Conservation (phyloP, 2,797 vertebrate species). For the Pseudochirops corinnae region DNA sequence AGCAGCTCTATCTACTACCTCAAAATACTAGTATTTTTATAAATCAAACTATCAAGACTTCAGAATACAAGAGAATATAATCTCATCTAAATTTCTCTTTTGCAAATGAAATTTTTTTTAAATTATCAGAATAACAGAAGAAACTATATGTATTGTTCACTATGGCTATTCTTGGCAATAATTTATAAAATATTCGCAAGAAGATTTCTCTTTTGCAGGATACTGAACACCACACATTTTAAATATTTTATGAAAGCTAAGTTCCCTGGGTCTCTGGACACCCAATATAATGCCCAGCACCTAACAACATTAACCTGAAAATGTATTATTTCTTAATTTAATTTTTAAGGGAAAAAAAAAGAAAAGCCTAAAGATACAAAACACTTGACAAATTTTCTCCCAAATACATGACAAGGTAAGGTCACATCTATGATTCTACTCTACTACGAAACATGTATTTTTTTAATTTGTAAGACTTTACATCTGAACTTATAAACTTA, state of each 20-base stretch:
- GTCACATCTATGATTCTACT: background rate
- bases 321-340: constrained; percentile 32
- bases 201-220: background rate
- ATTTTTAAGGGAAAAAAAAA: constrained; percentile 3
- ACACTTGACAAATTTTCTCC: constrained; percentile 51
- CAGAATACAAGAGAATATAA: constrained; percentile 18
- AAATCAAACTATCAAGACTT: constrained; percentile 35
- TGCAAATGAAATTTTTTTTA: constrained; percentile 69
- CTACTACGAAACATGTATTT: background rate
- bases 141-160: background rate
- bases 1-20: background rate
- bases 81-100: constrained; percentile 62
- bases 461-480: background rate
- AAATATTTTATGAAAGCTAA: background rate
- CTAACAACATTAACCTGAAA: constrained; percentile 17
- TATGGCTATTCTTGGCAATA: background rate
- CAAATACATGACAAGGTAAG: constrained; percentile 30
- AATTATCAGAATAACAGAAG: constrained; percentile 15
- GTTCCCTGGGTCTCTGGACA: background rate
- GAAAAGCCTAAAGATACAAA: background rate
- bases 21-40: background rate
- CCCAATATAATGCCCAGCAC: background rate
- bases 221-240: background rate
- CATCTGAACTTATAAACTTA: background rate
- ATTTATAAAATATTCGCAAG: background rate